Evolutionary conservation across 1,140 invertebrate genomes (phyloP).

Genomic region (Adelges cooleyi): DNA sequence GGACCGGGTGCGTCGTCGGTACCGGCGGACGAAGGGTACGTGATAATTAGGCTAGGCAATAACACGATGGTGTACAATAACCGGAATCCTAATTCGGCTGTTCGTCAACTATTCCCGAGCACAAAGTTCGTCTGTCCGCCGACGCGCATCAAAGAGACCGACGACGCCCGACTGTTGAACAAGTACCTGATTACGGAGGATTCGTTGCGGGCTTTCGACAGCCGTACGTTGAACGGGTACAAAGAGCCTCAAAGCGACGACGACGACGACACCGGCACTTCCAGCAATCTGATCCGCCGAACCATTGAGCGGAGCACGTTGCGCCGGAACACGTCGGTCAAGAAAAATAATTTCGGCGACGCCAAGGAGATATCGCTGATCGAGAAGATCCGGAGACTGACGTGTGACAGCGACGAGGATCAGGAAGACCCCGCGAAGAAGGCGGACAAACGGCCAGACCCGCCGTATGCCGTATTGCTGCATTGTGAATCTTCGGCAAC

Average conservation of each 20-base stretch:
- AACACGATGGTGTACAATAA: slow-evolving; percentile 39
- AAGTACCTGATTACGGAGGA: slow-evolving; percentile 52
- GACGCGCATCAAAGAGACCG: slow-evolving; percentile 35
- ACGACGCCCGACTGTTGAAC: slow-evolving; percentile 30
- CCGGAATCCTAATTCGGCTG: slow-evolving; percentile 55
- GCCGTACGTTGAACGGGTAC: slow-evolving; percentile 35
- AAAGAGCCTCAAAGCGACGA: slow-evolving; percentile 26
- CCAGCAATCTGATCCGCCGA: slow-evolving; percentile 35
- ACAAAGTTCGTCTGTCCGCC: slow-evolving; percentile 46
- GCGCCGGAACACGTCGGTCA: slow-evolving; percentile 42
- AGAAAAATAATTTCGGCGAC: slow-evolving; percentile 41
- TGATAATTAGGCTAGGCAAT: slow-evolving; percentile 45
- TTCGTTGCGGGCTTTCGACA: slow-evolving; percentile 50
- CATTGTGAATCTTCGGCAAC: neutral
- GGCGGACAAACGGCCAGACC: slow-evolving; percentile 22
- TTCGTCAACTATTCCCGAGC: slow-evolving; percentile 57
- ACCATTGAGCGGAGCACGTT: slow-evolving; percentile 64
- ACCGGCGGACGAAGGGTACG: slow-evolving; percentile 36
- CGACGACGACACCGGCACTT: slow-evolving; percentile 33
- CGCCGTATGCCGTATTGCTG: neutral
- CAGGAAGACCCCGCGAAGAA: slow-evolving; percentile 30
- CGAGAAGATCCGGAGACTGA: slow-evolving; percentile 65
- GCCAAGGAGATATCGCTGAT: slow-evolving; percentile 52
- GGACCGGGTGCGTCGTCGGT: slow-evolving; percentile 36
- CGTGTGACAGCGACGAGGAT: slow-evolving; percentile 65